These are phyloP conservation scores for Ochropleura leucogaster DNA, from an alignment of 2,888 invertebrate species.

Conservation along the genomic window DNA sequence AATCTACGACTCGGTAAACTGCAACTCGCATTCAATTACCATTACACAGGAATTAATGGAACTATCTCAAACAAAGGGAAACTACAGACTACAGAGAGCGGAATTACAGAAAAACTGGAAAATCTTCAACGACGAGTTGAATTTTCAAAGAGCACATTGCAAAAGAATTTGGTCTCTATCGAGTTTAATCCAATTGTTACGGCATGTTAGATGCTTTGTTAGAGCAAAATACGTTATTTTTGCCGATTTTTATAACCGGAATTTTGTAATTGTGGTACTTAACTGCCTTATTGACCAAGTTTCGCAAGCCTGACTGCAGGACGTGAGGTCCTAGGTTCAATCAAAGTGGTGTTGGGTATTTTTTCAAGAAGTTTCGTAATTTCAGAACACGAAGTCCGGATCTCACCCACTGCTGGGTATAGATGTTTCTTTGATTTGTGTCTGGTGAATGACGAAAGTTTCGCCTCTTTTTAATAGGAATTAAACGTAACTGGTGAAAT, in stretches of 20 bases:
- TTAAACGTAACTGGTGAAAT: no score
- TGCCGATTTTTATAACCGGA: constrained; percentile 4
- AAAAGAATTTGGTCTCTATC: constrained; percentile 50
- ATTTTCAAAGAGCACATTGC: constrained; percentile 41
- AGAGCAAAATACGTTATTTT: constrained; percentile 56
- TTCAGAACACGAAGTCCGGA: no score
- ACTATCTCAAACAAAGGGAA: constrained; percentile 45
- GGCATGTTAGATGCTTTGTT: constrained; percentile 64
- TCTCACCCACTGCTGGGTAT: no score
- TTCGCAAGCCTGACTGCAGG: no score
- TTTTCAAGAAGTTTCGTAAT: no score
- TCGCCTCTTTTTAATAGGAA: no score
- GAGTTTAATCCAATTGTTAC: constrained; percentile 60
- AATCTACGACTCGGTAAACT: constrained; percentile 42
- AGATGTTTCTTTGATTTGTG: no score
- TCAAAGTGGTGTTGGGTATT: no score
- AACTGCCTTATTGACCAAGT: no score
- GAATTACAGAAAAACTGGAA: constrained; percentile 51
- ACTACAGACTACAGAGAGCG: constrained; percentile 21
- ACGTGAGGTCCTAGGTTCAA: no score
- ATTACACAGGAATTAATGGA: constrained; percentile 53
- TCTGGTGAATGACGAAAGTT: no score
- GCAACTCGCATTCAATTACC: constrained; percentile 41
- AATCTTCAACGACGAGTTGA: constrained; percentile 43
- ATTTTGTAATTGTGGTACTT: not conserved